Percentiles rank a stretch among this genome's conserved stretches.
Evolutionary conservation across 2,113 vertebrate species (phyloP).

Genomic region (Spilogale gracilis): DNA sequence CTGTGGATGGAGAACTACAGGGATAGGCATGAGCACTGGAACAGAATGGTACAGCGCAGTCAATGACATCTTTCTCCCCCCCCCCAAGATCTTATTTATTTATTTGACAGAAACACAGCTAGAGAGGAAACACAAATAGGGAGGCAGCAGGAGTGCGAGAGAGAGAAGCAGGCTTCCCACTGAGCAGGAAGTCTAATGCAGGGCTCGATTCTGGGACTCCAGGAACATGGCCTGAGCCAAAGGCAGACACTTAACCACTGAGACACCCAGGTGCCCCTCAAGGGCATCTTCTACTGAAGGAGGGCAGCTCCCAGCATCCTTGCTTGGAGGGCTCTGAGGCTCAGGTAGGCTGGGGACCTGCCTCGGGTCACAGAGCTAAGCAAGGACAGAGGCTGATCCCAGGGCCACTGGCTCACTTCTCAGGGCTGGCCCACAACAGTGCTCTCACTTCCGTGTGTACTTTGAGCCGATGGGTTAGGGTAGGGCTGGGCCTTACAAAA

Average conservation of each 20-base stretch:
- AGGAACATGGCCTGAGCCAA: too few species aligned
- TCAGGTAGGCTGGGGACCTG: background rate
- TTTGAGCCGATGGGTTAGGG: background rate
- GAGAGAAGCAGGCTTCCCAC: too few species aligned
- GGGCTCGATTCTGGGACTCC: too few species aligned
- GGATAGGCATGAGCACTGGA: fast-evolving
- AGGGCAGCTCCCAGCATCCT: too few species aligned
- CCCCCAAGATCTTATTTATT: too few species aligned
- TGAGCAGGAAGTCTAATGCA: too few species aligned
- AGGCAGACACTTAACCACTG: too few species aligned
- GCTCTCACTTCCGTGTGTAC: fast-evolving
- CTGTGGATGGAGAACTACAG: background rate
- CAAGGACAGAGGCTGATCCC: background rate
- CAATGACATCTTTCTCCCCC: background rate
- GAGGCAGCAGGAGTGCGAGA: too few species aligned
- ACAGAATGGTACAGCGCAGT: fast-evolving
- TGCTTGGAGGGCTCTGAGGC: background rate
- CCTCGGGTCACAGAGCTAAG: background rate
- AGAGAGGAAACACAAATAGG: too few species aligned
- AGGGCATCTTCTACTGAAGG: background rate
- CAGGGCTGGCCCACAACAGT: background rate
- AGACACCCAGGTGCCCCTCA: too few species aligned
- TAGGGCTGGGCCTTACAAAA: background rate
- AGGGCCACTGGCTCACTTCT: background rate
- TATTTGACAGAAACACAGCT: too few species aligned